Evolutionary conservation across 1,140 invertebrate genomes (phyloP).

Genomic region (Aphis craccivora): DNA sequence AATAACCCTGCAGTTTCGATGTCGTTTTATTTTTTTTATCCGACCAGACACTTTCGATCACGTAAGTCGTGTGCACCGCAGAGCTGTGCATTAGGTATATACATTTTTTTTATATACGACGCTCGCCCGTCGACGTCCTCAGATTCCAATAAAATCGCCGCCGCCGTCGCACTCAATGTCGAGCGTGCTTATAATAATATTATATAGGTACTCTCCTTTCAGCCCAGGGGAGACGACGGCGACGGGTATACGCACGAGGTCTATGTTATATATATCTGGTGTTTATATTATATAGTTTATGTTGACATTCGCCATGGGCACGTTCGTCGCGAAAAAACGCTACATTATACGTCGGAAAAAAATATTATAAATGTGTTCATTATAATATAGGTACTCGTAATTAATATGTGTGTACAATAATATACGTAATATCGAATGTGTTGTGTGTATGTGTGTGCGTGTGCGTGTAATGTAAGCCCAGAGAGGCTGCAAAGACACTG

Average conservation of each 20-base stretch:
- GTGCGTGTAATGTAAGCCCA: background rate
- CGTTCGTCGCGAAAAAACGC: background rate
- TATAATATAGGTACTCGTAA: background rate
- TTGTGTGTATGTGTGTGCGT: background rate
- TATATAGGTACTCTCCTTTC: background rate
- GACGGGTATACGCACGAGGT: background rate
- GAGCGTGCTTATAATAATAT: background rate
- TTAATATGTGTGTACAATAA: background rate
- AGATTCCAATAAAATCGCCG: background rate
- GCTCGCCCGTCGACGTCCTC: background rate
- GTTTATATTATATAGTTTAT: background rate
- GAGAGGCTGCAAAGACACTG: background rate
- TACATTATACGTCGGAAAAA: background rate
- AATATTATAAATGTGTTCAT: background rate
- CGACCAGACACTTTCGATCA: constrained; percentile 23
- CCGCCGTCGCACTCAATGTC: background rate
- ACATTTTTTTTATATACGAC: background rate
- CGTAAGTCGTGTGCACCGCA: constrained; percentile 20
- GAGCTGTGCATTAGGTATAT: background rate
- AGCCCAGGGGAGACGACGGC: background rate
- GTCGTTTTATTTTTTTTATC: background rate
- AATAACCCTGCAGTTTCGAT: background rate
- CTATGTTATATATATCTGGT: background rate
- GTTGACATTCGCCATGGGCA: background rate
- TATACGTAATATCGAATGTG: background rate